These are phyloP conservation scores for Pteropus rufus DNA, from an alignment of 2,797 vertebrate genomes.

Conservation along the genomic window DNA sequence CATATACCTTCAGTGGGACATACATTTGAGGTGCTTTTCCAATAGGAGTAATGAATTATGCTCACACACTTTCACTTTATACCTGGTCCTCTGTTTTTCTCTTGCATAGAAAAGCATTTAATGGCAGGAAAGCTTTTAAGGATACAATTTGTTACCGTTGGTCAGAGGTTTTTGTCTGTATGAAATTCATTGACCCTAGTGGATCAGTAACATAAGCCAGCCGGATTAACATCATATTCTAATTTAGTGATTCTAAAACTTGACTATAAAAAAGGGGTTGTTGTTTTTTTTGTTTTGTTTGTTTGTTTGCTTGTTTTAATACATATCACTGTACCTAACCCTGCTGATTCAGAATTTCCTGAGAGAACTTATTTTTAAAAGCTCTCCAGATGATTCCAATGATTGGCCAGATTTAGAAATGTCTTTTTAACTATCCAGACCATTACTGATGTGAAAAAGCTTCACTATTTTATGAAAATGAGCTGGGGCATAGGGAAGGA, in stretches of 20 bases:
- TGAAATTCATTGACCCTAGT: background rate
- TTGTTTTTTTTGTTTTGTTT: background rate
- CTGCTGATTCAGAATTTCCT: background rate
- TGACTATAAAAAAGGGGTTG: background rate
- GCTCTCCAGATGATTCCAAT: background rate
- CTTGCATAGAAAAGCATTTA: background rate
- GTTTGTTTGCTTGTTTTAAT: background rate
- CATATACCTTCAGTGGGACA: background rate
- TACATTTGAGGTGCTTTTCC: background rate
- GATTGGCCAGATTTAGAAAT: background rate
- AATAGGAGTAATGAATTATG: background rate
- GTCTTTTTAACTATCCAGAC: background rate
- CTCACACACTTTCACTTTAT: background rate
- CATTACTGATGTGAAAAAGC: background rate
- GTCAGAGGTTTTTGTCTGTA: background rate
- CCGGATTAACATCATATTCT: background rate
- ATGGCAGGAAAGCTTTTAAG: background rate
- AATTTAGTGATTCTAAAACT: slow-evolving; percentile 15
- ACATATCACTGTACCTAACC: background rate
- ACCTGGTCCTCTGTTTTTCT: background rate
- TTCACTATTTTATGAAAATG: background rate
- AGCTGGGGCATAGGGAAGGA: background rate
- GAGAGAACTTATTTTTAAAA: background rate
- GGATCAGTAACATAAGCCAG: background rate
- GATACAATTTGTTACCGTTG: background rate